These are phyloP conservation scores for Drosophila falleni DNA, from an alignment of 2,888 invertebrate species.

Conservation along the genomic window DNA sequence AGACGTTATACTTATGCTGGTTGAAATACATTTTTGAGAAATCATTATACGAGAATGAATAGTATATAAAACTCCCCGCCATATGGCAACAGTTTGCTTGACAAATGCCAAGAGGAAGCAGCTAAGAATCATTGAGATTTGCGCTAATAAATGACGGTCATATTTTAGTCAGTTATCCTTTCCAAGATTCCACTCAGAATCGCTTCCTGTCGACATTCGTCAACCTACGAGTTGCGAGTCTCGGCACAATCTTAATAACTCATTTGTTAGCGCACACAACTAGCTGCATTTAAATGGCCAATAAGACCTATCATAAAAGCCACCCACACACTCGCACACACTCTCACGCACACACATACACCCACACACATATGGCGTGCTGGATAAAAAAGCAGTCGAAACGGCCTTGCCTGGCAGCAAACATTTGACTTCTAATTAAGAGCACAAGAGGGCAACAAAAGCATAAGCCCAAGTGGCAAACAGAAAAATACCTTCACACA, in stretches of 20 bases:
- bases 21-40: conserved; percentile 18
- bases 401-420: conserved; percentile 69
- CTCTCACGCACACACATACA: background rate
- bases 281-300: conserved; percentile 76
- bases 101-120: conserved; percentile 42
- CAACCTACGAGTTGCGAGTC: conserved; percentile 35
- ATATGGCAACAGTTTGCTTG: conserved; percentile 53
- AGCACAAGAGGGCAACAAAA: conserved; percentile 47
- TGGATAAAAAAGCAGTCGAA: conserved; percentile 64
- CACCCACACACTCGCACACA: conserved; percentile 19
- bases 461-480: conserved; percentile 47
- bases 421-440: conserved; percentile 80
- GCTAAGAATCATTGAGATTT: conserved; percentile 32
- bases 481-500: conserved; percentile 55
- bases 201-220: conserved; percentile 22
- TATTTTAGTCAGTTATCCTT: conserved; percentile 34
- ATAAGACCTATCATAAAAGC: conserved; percentile 66
- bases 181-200: conserved; percentile 18
- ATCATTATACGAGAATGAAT: background rate
- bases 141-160: conserved; percentile 42
- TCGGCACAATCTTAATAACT: conserved; percentile 71
- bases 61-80: conserved; percentile 9
- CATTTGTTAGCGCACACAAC: conserved; percentile 71
- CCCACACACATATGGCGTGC: conserved; percentile 58
- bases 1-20: background rate